Base-by-base conservation (phyloP, 2,888 invertebrate species). In the Scaptomyza cyrtandrae region DNA sequence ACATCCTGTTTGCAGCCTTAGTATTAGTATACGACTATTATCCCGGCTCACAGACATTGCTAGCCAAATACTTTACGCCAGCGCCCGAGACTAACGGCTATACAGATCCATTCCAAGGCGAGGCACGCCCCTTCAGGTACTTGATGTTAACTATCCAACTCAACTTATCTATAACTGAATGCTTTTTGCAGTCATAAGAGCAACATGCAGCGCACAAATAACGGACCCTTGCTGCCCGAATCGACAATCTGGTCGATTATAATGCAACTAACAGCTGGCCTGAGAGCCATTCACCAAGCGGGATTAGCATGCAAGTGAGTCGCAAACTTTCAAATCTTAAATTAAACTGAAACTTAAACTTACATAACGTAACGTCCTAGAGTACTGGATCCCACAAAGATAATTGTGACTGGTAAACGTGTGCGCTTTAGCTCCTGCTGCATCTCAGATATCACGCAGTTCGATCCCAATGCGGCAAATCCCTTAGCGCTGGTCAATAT, bases 1-100 rank as follows among this genome's bases (percentile, higher is more conserved):
- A 24, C 24, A 3, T 24, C 24, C 24, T 24, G 24, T 33, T 14
- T 46, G 16, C 80, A 92, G 98, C 99, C 62, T 94, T 99, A 94
- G 95, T 99, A 82, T 96, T 99, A 93, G 98, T 98, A 59, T 99
- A 98, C 93, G 98, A 98, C 91, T 99, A 97, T 93, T 97, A 98
- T 93, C 97, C 99, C 29, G 96, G 96, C 58, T 96, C 98, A 61
- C 96, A 96, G 90, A 98, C 98, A 0, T 92, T 99, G 80, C 94
- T 97, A 93, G 94, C 94, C 80, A 96, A 97, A 90, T 98, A 97
- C 93, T 96, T 99, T 91, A 94, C 95, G 29, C 93, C 94, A 39
- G 90, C 93, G 67, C 93, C 94, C 41, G 91, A 92, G 55, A 93
- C 93, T 63, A 95, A 95, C 89, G 95, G 95, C 64, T 95, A 95